Percentiles rank a stretch among this genome's conserved stretches.
Conservation (phyloP, 2,113 vertebrate genomes). For the Eretmochelys imbricata region DNA sequence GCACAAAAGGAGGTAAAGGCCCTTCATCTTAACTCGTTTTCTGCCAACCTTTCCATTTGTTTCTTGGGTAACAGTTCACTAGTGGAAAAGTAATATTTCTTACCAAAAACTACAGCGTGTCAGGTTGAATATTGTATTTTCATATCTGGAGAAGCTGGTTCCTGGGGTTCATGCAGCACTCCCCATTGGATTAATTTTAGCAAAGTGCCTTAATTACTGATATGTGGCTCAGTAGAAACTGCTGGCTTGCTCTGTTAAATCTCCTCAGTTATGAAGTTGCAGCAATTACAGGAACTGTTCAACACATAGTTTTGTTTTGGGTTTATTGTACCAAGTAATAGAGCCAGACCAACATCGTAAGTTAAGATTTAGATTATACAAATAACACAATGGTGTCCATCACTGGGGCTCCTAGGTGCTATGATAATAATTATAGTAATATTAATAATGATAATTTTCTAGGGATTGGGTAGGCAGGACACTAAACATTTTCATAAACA, state of each 20-base stretch:
- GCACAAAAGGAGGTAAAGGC: neutral
- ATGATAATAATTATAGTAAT: neutral
- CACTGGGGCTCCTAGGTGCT: neutral
- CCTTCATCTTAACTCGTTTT: neutral
- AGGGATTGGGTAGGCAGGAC: neutral
- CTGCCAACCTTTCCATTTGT: neutral
- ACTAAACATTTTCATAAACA: neutral
- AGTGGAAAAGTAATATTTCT: neutral
- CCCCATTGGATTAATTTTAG: neutral
- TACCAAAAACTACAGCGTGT: neutral
- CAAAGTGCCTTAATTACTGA: constrained; percentile 6
- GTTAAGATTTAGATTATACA: neutral
- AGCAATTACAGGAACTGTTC: neutral
- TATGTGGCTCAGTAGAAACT: constrained; percentile 1
- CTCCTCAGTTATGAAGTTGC: neutral
- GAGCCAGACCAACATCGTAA: neutral
- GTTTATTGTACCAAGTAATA: neutral
- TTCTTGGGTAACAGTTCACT: neutral
- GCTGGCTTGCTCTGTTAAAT: rapidly evolving
- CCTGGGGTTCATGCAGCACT: neutral
- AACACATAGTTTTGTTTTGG: neutral
- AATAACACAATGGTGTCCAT: neutral
- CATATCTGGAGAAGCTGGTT: constrained; percentile 27
- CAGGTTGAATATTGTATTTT: constrained; percentile 38
- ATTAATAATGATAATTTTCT: neutral